Evolutionary conservation across 2,113 vertebrate genomes (phyloP), one percentile per base, ranked within the genome.

Genomic region (Myotis yumanensis): DNA sequence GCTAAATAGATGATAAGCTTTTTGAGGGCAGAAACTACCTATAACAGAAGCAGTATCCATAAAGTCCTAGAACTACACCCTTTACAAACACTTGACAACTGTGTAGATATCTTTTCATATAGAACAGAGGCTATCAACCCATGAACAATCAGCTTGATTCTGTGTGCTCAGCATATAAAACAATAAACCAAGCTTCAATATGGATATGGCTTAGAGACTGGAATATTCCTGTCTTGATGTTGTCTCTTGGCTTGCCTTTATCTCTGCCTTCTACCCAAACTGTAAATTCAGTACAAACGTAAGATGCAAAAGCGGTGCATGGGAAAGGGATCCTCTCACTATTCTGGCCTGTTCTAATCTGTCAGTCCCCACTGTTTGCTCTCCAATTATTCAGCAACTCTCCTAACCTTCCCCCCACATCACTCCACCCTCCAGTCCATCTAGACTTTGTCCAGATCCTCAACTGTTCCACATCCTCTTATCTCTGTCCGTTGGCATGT

Each of bases 21-120:
- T 46, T 16, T 25, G 4, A 64, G 11, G 59, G 14, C 1, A 76
- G 23, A 22, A 88, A 62, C 5, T 35, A 7, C 40, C 68, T 85
- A 7, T 46, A 80, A 32, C 0, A 83, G 25, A 86, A 62, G 18
- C 4, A 23, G 14, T 22, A 72, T 76, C n/a, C 48, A 82, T 22
- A 3, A 89, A 93, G 25, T 16, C 28, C 32, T 62, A 52, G 35
- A 84, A 25, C 10, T 75, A 79, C 0, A 4, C 2, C 4, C 59
- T 62, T 10, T 16, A 14, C 16, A 96, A 96, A 89, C 37, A n/a
- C 10, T 43, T 84, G 9, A 3, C 72, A 84, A 51, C 25, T 62
- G 30, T 35, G 18, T 59, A 72, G 52, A 85, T 30, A 68, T 69
- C 28, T 28, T 81, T 72, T 88, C 30, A 81, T 40, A 59, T 54